Evolutionary conservation across 2,888 invertebrate genomes (phyloP), one percentile per base, ranked within the genome.

Genomic region (Gisinianus flammeolus): DNA sequence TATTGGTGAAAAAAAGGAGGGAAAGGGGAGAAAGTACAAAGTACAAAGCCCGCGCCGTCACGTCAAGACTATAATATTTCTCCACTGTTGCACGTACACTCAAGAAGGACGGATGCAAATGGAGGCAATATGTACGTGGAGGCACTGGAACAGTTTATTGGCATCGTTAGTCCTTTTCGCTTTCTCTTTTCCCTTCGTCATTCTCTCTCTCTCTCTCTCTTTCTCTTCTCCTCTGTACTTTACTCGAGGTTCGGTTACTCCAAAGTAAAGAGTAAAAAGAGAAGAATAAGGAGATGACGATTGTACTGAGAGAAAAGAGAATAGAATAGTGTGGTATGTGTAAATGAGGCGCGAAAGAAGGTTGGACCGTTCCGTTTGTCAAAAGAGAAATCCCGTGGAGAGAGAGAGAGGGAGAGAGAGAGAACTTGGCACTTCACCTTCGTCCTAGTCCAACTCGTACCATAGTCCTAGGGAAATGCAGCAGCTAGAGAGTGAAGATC

Each of bases 371-470:
- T 35, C 35, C 35, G 35, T 35, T 35, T 35, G 35, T 35, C 35
- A 35, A 35, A 12, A 8, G 35, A 35, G 12, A 35, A n/a, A n/a
- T n/a, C n/a, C n/a, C n/a, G n/a, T n/a, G 6, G 26, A 24, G 24
- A 24, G 62, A 62, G 24, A 10, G 22, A 24, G 62, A 24, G 62
- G 62, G 24, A 5, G 22, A 62, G 24, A 24, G 10, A 12, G 56
- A 56, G 12, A 62, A 62, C 26, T 62, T 62, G 62, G 62, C 62
- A 62, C 62, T 26, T 62, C 24, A 62, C 62, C 62, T 62, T 62
- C 62, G 8, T 22, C 24, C 62, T 22, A 22, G 26, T 8, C 35
- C 12, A 35, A 12, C 35, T 8, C 35, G 35, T 35, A 12, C 35
- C 5, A 35, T 35, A 12, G n/a, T n/a, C n/a, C n/a, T n/a, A n/a